phyloP scores from a whole-genome alignment of 2,888 invertebrate species.

The Oscheius myriophilus region DNA sequence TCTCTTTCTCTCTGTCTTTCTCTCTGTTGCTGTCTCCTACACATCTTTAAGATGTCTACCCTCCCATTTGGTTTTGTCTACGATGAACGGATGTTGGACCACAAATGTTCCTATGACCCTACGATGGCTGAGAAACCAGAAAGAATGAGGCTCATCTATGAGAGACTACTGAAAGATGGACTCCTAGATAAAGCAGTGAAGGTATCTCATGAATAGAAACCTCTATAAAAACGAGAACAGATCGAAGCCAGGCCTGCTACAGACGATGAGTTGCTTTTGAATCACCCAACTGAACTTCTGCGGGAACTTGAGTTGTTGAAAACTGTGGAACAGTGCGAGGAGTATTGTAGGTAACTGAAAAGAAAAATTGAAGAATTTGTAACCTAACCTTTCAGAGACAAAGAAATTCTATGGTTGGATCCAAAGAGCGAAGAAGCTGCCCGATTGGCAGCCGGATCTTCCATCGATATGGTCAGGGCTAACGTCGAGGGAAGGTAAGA shows the following conservation, averaged over 20 bases:
- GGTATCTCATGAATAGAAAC: constrained; percentile 23
- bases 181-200: constrained; percentile 44
- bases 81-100: constrained; percentile 58
- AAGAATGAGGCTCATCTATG: constrained; percentile 54
- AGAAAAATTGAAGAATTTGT: no score
- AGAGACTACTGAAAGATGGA: constrained; percentile 45
- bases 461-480: constrained; percentile 56
- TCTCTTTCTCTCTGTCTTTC: no score
- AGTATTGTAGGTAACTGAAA: constrained; percentile 48
- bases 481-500: constrained; percentile 42
- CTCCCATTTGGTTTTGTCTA: constrained; percentile 55
- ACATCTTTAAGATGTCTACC: neutral
- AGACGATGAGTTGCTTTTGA: constrained; percentile 52
- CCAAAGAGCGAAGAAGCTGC: constrained; percentile 49
- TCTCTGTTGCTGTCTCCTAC: no score
- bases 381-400: constrained; percentile 30
- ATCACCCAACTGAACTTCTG: constrained; percentile 49
- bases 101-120: constrained; percentile 55
- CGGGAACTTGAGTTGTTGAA: constrained; percentile 41
- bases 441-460: constrained; percentile 50
- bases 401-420: constrained; percentile 58
- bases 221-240: constrained; percentile 24
- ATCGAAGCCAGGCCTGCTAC: constrained; percentile 54
- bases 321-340: constrained; percentile 51
- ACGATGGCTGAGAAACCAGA: constrained; percentile 58